Percentiles rank a stretch among this genome's conserved stretches.
phyloP scores from a whole-genome alignment of 2,113 vertebrate genomes.

The Fulica atra region DNA sequence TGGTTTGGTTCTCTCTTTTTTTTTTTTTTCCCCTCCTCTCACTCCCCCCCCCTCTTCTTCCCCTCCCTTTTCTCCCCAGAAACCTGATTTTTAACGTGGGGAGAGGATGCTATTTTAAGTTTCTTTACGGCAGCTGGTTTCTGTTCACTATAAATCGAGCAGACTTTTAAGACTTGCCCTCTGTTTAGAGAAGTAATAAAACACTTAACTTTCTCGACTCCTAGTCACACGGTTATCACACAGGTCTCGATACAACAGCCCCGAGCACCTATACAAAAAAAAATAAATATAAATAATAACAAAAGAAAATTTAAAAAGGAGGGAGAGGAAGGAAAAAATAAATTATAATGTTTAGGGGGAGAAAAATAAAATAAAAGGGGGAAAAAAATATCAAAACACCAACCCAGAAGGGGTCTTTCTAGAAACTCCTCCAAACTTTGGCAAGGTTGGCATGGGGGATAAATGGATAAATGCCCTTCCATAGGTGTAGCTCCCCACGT shows the following conservation, averaged over 20 bases:
- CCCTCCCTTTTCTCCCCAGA: background rate
- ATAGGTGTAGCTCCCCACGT: background rate
- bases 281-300: no score
- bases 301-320: no score
- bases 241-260: slow-evolving; percentile 52
- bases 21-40: no score
- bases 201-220: slow-evolving; percentile 79
- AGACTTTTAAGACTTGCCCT: slow-evolving; percentile 81
- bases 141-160: slow-evolving; percentile 79
- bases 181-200: slow-evolving; percentile 83
- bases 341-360: background rate
- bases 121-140: slow-evolving; percentile 76
- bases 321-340: background rate
- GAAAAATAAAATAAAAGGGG: no score
- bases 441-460: background rate
- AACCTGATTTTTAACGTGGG: slow-evolving; percentile 13
- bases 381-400: background rate
- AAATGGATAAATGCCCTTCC: background rate
- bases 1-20: background rate
- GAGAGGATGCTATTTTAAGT: slow-evolving; percentile 25
- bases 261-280: slow-evolving; percentile 16
- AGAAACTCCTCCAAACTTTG: background rate
- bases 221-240: slow-evolving; percentile 70
- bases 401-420: background rate
- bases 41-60: background rate